phyloP scores from a whole-genome alignment of 2,888 invertebrate genomes.

The Synanthedon formicaeformis region DNA sequence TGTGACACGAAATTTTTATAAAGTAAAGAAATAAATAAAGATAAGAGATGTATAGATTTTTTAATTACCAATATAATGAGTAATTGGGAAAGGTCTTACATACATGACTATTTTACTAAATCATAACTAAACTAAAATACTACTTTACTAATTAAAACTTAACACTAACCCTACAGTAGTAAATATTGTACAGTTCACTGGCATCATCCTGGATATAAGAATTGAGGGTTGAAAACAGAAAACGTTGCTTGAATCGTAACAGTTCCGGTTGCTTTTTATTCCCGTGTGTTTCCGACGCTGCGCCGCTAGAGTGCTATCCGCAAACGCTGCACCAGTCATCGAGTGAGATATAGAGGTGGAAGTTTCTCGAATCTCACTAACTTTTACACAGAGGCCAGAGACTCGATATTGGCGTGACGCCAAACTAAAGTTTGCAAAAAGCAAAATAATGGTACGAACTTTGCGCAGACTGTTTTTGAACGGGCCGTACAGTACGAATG shows the following conservation, averaged over 20 bases:
- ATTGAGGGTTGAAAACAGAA: too few relatives aligned
- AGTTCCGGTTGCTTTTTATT: neutral
- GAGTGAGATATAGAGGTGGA: conserved; percentile 8
- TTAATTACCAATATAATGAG: too few relatives aligned
- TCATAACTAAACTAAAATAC: too few relatives aligned
- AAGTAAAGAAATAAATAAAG: too few relatives aligned
- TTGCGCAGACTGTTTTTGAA: neutral
- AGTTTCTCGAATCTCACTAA: conserved; percentile 5
- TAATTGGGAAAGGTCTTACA: too few relatives aligned
- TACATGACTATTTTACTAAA: too few relatives aligned
- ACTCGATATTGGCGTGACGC: conserved; percentile 5
- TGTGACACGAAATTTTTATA: too few relatives aligned
- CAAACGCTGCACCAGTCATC: conserved; percentile 6
- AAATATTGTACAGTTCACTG: too few relatives aligned
- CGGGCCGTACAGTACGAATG: neutral
- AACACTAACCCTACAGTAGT: too few relatives aligned
- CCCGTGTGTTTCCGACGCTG: neutral
- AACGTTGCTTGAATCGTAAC: neutral
- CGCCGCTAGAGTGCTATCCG: conserved; percentile 2
- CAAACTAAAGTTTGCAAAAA: conserved; percentile 1
- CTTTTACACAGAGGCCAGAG: conserved; percentile 3
- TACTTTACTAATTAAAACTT: too few relatives aligned
- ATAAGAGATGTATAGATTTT: too few relatives aligned
- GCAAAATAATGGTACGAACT: neutral
- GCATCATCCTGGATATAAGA: too few relatives aligned